A percentile compares a stretch with the other conserved stretches of the same genome.
Evolutionary conservation across 2,888 invertebrate genomes (phyloP).

Genomic region (Trachelus iudaicus): DNA sequence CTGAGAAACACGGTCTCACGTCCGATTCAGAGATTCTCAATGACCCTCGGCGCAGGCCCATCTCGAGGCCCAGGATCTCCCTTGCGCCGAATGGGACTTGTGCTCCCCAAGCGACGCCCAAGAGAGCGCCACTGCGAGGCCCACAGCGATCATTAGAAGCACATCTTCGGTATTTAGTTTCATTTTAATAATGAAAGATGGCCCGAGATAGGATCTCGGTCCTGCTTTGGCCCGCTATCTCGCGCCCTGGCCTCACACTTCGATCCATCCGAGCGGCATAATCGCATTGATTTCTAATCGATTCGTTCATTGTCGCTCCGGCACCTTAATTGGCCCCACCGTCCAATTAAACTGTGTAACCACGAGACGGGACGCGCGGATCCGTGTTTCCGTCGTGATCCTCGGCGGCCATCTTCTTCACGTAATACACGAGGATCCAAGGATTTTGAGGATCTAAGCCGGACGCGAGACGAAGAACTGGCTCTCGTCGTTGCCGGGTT

Average conservation of each 20-base stretch:
- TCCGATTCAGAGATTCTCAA: slow-evolving; percentile 36
- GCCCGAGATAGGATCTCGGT: slow-evolving; percentile 47
- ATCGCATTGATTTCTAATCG: slow-evolving; percentile 61
- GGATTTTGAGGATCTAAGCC: too few species aligned
- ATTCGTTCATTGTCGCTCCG: slow-evolving; percentile 53
- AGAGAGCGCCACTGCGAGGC: slow-evolving; percentile 44
- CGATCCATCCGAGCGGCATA: slow-evolving; percentile 50
- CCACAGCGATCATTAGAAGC: slow-evolving; percentile 48
- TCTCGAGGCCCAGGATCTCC: slow-evolving; percentile 3
- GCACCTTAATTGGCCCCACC: slow-evolving; percentile 53
- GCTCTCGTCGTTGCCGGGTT: neutral
- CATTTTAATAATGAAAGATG: slow-evolving; percentile 61
- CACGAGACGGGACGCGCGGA: neutral
- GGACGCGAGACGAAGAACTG: neutral
- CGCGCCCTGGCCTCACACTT: slow-evolving; percentile 43
- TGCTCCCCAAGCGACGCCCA: neutral
- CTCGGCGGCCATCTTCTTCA: neutral
- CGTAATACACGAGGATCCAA: too few species aligned
- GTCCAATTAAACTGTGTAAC: slow-evolving; percentile 41
- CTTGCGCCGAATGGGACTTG: neutral
- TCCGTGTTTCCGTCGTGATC: neutral
- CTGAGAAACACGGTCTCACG: slow-evolving; percentile 25
- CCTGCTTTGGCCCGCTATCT: slow-evolving; percentile 25
- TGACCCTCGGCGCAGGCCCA: neutral
- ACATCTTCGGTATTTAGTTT: slow-evolving; percentile 58